Evolutionary conservation across 2,113 vertebrate genomes (phyloP), one percentile per base, ranked within the genome.

Genomic region (Oriolus oriolus): DNA sequence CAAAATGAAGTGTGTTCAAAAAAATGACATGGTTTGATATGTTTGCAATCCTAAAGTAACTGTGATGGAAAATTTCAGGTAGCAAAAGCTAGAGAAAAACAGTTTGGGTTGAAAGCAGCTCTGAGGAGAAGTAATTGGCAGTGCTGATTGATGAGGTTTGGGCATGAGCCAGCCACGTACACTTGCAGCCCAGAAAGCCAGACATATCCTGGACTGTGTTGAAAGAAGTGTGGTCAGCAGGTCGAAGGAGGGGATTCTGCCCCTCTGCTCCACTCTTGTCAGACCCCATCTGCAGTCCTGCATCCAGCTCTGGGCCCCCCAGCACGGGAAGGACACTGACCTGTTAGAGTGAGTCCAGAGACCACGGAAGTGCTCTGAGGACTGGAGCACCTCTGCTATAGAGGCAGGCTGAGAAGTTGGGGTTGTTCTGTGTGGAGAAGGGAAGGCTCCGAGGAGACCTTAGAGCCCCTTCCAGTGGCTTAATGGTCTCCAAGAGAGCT

Each of bases 191-290:
- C 61, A 68, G 61, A 53, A 61, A 60, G 47, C 24, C 54, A 47
- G 13, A 18, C 0, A 0, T 65, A 26, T 39, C n/a, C n/a, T 41
- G 61, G 39, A 9, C 61, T 60, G 6, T 53, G n/a, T 68, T 45
- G 30, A 39, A 65, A 44, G 69, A 66, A 22, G 39, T n/a, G 28
- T 47, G 39, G 39, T 45, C n/a, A 39, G 45, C 45, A 53, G 23
- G 33, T 53, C 1, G 2, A 68, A 39, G 20, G 31, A 60, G 30
- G 28, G n/a, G 20, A 41, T 60, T 68, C 61, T 75, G 30, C 20
- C 7, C 27, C 33, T 50, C 59, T 73, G 50, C 35, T 73, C 35
- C 1, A 2, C 53, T 75, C 53, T n/a, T 39, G 54, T 47, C 30
- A 41, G 53, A 68, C 39, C 14, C 24, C 20, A 18, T n/a, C 24